phyloP scores from a whole-genome alignment of 2,797 vertebrate species.

The Neomorphus geoffroyi region DNA sequence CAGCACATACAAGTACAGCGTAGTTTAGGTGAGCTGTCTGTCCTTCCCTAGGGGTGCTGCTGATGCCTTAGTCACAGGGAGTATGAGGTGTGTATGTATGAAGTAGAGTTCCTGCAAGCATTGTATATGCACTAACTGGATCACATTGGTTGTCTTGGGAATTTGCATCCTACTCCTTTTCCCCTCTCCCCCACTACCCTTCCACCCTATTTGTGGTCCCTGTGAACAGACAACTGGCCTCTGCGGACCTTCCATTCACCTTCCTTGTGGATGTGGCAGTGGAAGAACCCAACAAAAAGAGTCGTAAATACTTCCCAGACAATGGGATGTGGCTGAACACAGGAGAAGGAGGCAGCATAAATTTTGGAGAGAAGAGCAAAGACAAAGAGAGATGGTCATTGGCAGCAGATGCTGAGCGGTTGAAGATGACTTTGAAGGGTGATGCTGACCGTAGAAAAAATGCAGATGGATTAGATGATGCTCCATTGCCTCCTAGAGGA shows the following conservation, averaged over 20 bases:
- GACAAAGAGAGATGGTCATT: constrained; percentile 4
- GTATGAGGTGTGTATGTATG: background rate
- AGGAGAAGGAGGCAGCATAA: background rate
- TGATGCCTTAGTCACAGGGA: background rate
- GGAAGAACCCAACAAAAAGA: constrained; percentile 72
- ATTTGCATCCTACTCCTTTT: background rate
- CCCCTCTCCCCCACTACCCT: background rate
- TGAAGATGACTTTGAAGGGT: background rate
- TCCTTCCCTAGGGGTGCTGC: background rate
- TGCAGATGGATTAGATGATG: background rate
- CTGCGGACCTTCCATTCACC: constrained; percentile 62
- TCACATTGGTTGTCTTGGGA: background rate
- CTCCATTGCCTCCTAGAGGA: background rate
- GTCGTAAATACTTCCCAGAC: constrained; percentile 57
- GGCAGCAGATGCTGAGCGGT: background rate
- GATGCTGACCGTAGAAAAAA: background rate
- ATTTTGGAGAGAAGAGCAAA: background rate
- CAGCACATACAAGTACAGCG: background rate
- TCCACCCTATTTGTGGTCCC: background rate
- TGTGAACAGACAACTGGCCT: constrained; percentile 71
- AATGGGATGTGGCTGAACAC: constrained; percentile 30
- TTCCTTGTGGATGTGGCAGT: constrained; percentile 45
- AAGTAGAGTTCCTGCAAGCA: background rate
- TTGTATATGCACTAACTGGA: background rate
- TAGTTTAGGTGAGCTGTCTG: background rate